Base-by-base conservation (phyloP, 2,113 vertebrate genomes). In the Romanogobio albipinnatus region DNA sequence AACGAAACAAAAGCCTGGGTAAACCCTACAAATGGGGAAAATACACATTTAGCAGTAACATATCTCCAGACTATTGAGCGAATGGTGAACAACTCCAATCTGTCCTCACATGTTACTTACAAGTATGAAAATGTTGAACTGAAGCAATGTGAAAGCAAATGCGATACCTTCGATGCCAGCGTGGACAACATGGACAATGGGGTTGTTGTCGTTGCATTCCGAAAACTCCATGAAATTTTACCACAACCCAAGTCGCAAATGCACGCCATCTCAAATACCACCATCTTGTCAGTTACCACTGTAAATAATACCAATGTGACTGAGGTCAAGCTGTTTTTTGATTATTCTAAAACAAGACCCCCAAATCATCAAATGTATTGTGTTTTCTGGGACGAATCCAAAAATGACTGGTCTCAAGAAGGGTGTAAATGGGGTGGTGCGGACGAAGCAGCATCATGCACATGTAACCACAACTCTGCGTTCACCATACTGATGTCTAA, bases 401-500 rank as follows among this genome's bases (percentile, higher is more conserved):
- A 0, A 0, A 11, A 0, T 0, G 0, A 0, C 0, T 95, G 93
- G 93, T 93, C 91, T 9, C 0, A 0, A 0, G 0, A 39, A 0
- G 90, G 89, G 1, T 95, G 94, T 15, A 0, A 0, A 0, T 94
- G 92, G 94, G 3, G 0, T 0, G 62, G 83, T 14, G 0, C 33
- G 1, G 0, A 0, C 0, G 0, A 84, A 0, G 8, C 76, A 1
- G 2, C 9, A 0, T 0, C 0, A 0, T 99, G 98, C 79, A 61
- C 0, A 26, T 99, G 97, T 84, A 24, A 6, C 1, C 97, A 98
- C 84, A 90, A 97, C 76, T 96, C 96, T 0, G 93, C 97, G 0
- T 99, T 98, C 88, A 95, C 96, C 8, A 91, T 96, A 70, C 88
- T 99, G 56, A 97, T 99, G 96, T 95, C 96, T 0, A 92, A 51